phyloP scores from a whole-genome alignment of 1,140 invertebrate genomes.

The Dufourea novaeangliae region DNA sequence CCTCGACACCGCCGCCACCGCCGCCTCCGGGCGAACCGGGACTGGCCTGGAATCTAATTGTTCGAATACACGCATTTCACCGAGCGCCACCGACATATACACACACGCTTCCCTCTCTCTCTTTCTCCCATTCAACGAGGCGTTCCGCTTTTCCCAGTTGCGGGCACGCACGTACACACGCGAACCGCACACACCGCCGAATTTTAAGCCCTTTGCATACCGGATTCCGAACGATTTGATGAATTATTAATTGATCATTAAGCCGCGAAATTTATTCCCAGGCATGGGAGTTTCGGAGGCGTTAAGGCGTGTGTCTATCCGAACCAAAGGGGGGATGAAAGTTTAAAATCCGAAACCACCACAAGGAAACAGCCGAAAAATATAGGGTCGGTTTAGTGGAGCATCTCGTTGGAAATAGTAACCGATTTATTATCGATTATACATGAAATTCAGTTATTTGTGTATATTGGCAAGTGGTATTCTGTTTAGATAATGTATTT shows the following conservation, averaged over 20 bases:
- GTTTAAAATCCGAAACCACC: too few relatives aligned
- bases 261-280: not conserved
- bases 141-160: conserved; percentile 27
- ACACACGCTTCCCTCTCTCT: not conserved
- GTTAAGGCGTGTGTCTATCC: not conserved
- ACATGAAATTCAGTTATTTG: too few relatives aligned
- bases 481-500: too few relatives aligned
- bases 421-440: too few relatives aligned
- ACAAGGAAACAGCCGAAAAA: too few relatives aligned
- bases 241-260: conserved; percentile 40
- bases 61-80: conserved; percentile 75
- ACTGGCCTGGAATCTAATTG: conserved; percentile 71
- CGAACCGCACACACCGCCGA: conserved; percentile 8
- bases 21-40: conserved; percentile 24
- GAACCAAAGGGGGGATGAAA: not conserved
- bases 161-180: conserved; percentile 18
- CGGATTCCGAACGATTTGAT: not conserved
- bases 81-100: conserved; percentile 26
- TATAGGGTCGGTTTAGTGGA: too few relatives aligned
- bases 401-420: too few relatives aligned
- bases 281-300: not conserved
- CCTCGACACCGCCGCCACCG: not conserved
- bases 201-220: conserved; percentile 37
- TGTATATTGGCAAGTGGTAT: too few relatives aligned
- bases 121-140: not conserved